Evolutionary conservation across 1,140 invertebrate genomes (phyloP), one percentile per base, ranked within the genome.

Genomic region (Polypedilum pembai): DNA sequence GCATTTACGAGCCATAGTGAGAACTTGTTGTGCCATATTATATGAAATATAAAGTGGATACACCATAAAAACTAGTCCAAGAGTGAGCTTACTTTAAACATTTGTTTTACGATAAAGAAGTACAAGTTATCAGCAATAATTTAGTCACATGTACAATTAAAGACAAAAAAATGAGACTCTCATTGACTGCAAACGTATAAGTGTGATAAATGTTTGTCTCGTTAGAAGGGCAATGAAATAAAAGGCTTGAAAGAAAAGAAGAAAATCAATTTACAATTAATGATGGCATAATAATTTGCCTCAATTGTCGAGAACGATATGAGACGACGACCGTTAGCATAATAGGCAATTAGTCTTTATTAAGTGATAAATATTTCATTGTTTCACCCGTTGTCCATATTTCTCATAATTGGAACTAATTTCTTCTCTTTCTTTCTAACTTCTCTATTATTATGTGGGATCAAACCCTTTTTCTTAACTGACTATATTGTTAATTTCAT

Each of bases 341-440:
- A 69, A 69, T 69, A 21, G 65, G 8, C 65, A 69, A 69, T 69
- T 69, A 69, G 65, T 69, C 65, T 69, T 69, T 69, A 69, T 69
- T 69, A 69, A 69, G 65, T 69, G 65, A 69, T 69, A 69, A 69
- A 18, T 69, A 69, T 21, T 69, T 69, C 65, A 69, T 69, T 69
- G 65, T 69, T 69, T 69, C 65, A 18, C 17, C 17, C 20, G 18
- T 69, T 69, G 17, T 18, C 17, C 65, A 69, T 69, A 21, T 20
- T n/a, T 10, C 8, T 8, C 15, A 10, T 69, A 69, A 69, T 69
- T 69, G 65, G 20, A 20, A 20, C 24, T 33, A 33, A 33, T 33
- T 33, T 33, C 24, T 33, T 33, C 24, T 33, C 24, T 33, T 5
- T n/a, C n/a, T n/a, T n/a, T n/a, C n/a, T n/a, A n/a, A 5, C 24